phyloP scores from a whole-genome alignment of 2,797 vertebrate species.

The Chrysocyon brachyurus region DNA sequence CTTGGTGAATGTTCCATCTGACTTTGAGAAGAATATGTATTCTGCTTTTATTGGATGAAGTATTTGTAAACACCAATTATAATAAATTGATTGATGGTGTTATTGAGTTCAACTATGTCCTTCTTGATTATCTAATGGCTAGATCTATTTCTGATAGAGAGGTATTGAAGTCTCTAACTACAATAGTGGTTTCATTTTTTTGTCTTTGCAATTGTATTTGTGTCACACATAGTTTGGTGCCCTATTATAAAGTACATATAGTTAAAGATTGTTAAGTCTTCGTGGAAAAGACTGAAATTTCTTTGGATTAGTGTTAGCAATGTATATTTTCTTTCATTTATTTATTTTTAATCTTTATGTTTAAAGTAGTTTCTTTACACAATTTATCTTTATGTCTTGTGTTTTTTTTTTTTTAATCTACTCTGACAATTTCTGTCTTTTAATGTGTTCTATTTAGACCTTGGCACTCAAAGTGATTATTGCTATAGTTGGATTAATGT shows the following conservation, averaged over 20 bases:
- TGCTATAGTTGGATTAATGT: neutral
- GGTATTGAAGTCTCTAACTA: neutral
- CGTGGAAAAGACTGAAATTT: neutral
- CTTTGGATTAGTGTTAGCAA: neutral
- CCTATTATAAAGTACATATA: neutral
- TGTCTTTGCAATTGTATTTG: neutral
- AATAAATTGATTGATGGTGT: neutral
- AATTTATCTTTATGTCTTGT: neutral
- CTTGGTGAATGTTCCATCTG: neutral
- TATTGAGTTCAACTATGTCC: neutral
- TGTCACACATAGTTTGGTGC: neutral
- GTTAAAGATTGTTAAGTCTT: neutral
- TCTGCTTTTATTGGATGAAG: neutral
- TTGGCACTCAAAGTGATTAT: neutral
- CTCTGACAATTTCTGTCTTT: neutral
- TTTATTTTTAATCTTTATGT: neutral
- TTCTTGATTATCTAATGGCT: neutral
- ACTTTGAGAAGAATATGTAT: neutral
- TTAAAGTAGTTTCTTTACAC: neutral
- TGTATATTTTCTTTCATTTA: neutral
- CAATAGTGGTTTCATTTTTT: neutral
- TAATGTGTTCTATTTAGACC: neutral
- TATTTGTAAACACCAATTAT: neutral
- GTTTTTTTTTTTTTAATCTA: neutral
- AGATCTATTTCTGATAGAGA: neutral